Evolutionary conservation across 2,888 invertebrate genomes (phyloP).

Genomic region (Resseliella maxima): DNA sequence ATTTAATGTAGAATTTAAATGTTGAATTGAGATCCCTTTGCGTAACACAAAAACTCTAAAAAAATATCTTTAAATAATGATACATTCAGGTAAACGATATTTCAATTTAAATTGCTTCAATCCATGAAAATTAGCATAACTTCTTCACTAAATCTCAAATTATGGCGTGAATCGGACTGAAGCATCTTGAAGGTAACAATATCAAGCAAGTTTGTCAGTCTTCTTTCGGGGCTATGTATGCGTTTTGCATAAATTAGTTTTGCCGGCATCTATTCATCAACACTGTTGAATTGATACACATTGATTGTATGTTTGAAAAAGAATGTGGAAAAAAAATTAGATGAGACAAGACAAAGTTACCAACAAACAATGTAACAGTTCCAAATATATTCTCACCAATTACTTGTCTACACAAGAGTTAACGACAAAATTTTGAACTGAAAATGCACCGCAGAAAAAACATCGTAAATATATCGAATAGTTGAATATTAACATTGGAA

Average conservation of each 20-base stretch:
- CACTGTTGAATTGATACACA: neutral
- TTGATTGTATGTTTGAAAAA: neutral
- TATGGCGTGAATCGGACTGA: neutral
- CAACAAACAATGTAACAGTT: too few species aligned
- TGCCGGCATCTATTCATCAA: neutral
- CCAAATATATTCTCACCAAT: too few species aligned
- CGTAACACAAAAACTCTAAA: neutral
- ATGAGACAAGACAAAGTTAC: neutral
- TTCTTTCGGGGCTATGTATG: neutral
- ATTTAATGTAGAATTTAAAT: conserved; percentile 19
- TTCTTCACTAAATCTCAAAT: neutral
- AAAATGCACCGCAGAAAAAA: too few species aligned
- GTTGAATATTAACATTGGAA: too few species aligned
- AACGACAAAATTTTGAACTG: too few species aligned
- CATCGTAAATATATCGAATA: too few species aligned
- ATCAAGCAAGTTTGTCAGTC: neutral
- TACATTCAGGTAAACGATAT: neutral
- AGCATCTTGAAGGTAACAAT: neutral
- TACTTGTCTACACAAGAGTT: too few species aligned
- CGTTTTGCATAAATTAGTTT: neutral
- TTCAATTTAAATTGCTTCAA: neutral
- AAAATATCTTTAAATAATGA: neutral
- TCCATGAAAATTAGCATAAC: conserved; percentile 12
- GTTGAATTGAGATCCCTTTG: neutral
- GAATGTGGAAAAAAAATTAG: neutral